phyloP scores from a whole-genome alignment of 2,113 vertebrate species.

The Perognathus longimembris region DNA sequence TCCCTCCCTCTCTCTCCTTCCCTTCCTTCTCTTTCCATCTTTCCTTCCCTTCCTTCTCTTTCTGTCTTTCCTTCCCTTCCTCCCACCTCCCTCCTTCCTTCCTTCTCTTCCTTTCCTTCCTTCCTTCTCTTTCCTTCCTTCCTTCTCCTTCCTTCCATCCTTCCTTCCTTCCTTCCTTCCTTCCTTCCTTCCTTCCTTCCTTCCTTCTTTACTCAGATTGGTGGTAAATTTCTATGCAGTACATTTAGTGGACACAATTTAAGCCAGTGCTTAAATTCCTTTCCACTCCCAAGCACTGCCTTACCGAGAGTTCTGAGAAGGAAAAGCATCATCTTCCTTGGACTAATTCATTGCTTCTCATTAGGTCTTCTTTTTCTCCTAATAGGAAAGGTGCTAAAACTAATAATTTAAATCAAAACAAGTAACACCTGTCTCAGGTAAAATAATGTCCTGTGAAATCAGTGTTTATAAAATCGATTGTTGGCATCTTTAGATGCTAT shows the following conservation, averaged over 20 bases:
- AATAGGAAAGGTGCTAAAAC: neutral
- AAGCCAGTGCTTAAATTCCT: neutral
- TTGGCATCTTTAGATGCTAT: neutral
- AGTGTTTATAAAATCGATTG: neutral
- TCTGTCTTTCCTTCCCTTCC: too few species aligned
- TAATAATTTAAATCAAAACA: conserved; percentile 38
- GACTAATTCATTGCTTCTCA: neutral
- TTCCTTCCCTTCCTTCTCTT: too few species aligned
- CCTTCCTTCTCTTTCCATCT: too few species aligned
- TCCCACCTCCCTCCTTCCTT: too few species aligned
- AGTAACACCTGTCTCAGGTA: neutral
- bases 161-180: too few species aligned
- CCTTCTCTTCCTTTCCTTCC: too few species aligned
- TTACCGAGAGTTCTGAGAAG: neutral
- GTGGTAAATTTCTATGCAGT: neutral
- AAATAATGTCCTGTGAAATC: conserved; percentile 35
- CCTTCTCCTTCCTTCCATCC: too few species aligned
- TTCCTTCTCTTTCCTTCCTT: too few species aligned
- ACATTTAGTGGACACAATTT: neutral
- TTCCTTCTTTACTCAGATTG: neutral
- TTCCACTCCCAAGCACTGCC: neutral
- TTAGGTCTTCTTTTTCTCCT: neutral
- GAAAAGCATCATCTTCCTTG: neutral
- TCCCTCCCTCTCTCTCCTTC: too few species aligned
- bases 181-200: too few species aligned